Percentiles rank a stretch among this genome's conserved stretches.
Evolutionary conservation across 30 jellyfish, hydroid and myxozoan species (phyloP).

Genomic region (Calvadosia cruxmelitensis): DNA sequence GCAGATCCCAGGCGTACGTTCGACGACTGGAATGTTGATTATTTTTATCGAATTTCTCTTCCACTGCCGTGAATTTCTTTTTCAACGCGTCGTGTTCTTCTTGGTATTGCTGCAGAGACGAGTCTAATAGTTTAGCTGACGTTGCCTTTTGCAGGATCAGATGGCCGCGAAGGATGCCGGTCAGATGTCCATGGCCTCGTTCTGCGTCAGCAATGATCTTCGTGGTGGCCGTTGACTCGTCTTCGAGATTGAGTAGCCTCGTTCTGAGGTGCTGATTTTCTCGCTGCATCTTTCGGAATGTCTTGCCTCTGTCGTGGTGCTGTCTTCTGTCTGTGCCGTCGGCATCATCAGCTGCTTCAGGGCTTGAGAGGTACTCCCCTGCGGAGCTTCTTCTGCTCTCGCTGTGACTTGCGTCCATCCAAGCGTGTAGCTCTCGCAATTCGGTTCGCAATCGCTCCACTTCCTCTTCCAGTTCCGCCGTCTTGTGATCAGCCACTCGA

Average conservation of each 20-base stretch:
- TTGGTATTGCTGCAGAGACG: constrained; percentile 63
- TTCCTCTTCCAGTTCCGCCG: background rate
- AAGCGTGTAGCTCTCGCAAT: background rate
- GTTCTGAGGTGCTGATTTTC: constrained; percentile 75
- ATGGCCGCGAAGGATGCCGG: constrained; percentile 87
- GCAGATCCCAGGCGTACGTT: constrained; percentile 73
- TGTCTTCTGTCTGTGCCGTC: constrained; percentile 21
- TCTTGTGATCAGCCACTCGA: background rate
- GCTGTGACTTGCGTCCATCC: background rate
- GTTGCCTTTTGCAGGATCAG: constrained; percentile 73
- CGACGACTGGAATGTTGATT: constrained; percentile 47
- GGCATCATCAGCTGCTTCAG: background rate
- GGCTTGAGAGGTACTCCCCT: constrained; percentile 1
- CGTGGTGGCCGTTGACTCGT: constrained; percentile 78
- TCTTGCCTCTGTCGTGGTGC: constrained; percentile 31
- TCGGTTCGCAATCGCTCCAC: background rate
- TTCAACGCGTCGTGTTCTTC: constrained; percentile 53
- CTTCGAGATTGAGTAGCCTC: constrained; percentile 53
- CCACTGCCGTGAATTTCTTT: constrained; percentile 48
- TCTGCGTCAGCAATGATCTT: constrained; percentile 91
- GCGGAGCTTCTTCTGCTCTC: background rate
- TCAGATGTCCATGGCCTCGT: constrained; percentile 96
- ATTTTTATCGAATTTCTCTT: constrained; percentile 59
- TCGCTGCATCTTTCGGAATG: constrained; percentile 55
- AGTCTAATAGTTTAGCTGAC: constrained; percentile 73